A percentile compares a stretch with the other conserved stretches of the same genome.
These are phyloP conservation scores for Periplaneta americana DNA, from an alignment of 1,140 invertebrate genomes.

Conservation along the genomic window DNA sequence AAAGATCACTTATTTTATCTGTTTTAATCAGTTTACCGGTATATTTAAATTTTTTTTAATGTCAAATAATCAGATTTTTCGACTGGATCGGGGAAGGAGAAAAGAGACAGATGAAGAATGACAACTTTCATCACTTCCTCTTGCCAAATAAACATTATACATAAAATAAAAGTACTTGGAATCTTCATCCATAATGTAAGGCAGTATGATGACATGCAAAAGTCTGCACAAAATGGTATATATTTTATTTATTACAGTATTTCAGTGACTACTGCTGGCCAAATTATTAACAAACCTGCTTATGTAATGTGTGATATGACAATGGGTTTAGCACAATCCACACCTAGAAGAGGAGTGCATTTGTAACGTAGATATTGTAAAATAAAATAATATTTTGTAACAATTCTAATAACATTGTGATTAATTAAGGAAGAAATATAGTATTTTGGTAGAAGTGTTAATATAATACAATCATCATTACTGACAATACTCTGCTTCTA, in stretches of 20 bases:
- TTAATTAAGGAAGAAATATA: neutral
- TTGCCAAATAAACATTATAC: neutral
- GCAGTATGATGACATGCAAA: neutral
- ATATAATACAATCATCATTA: slow-evolving; percentile 4
- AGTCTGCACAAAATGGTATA: neutral
- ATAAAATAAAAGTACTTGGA: neutral
- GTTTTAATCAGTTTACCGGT: neutral
- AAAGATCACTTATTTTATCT: neutral
- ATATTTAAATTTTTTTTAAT: neutral
- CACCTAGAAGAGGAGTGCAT: neutral
- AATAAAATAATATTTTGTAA: slow-evolving; percentile 12
- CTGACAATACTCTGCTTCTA: slow-evolving; percentile 10
- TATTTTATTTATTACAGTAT: neutral
- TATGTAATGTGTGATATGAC: neutral
- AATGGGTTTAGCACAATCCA: neutral
- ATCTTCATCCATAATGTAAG: neutral
- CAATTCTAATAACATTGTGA: slow-evolving; percentile 4
- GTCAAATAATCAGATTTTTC: neutral
- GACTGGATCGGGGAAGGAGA: neutral
- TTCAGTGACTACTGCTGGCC: neutral
- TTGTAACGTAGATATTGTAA: slow-evolving; percentile 7
- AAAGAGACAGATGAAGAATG: neutral
- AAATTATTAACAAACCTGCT: neutral
- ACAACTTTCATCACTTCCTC: neutral
- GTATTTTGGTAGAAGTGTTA: slow-evolving; percentile 13